Percentiles rank a stretch among this genome's conserved stretches.
These are phyloP conservation scores for Oriolus oriolus DNA, from an alignment of 2,113 vertebrate species.

Conservation along the genomic window DNA sequence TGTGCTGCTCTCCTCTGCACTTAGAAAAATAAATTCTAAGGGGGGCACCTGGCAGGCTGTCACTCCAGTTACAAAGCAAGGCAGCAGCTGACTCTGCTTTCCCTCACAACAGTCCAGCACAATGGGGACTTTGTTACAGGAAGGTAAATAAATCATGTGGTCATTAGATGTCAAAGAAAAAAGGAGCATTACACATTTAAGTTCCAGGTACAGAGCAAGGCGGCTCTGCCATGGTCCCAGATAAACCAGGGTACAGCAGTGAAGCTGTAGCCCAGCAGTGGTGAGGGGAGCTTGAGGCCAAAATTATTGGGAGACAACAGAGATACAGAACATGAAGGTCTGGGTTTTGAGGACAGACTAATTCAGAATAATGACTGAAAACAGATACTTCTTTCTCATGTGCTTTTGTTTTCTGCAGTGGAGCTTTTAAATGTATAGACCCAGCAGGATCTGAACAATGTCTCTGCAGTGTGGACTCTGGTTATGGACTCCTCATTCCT, in stretches of 20 bases:
- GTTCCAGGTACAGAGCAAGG: not conserved
- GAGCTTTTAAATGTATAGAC: not conserved
- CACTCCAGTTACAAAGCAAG: not conserved
- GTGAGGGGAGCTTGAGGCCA: accelerated
- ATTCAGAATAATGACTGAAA: not conserved
- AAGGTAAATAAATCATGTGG: conserved; percentile 30
- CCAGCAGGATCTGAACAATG: not conserved
- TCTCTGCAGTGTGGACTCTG: not conserved
- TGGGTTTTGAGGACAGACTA: not conserved
- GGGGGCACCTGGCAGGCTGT: not conserved
- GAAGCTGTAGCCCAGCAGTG: accelerated
- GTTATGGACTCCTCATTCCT: not conserved
- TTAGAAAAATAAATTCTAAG: not conserved
- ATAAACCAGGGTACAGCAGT: accelerated
- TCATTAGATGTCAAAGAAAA: not conserved
- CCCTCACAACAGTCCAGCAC: not conserved
- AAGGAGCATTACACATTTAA: not conserved
- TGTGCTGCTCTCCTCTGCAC: not conserved
- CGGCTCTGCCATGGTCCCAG: not conserved
- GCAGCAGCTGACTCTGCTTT: not conserved
- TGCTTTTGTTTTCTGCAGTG: not conserved
- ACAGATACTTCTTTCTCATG: not conserved
- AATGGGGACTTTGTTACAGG: not conserved
- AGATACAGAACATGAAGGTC: not conserved
- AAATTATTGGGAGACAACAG: not conserved